Percentiles rank a stretch among this genome's conserved stretches.
phyloP scores from a whole-genome alignment of 2,113 vertebrate genomes.

The Microcebus griseorufus region DNA sequence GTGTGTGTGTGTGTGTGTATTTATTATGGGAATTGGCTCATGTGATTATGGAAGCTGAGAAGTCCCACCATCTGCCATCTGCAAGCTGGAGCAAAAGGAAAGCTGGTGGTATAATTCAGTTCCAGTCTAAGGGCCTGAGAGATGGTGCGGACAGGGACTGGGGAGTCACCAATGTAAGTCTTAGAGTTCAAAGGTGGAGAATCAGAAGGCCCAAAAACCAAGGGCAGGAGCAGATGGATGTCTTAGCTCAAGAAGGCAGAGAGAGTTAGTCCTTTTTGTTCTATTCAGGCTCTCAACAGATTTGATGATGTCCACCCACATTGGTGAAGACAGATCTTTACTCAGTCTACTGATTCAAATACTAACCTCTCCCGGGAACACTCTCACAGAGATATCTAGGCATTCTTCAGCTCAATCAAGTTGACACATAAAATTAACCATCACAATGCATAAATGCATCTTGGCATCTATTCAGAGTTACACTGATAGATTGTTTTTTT shows the following conservation, averaged over 20 bases:
- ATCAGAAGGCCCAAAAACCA: background rate
- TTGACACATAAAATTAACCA: background rate
- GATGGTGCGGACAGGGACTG: background rate
- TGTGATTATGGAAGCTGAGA: background rate
- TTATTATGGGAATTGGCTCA: background rate
- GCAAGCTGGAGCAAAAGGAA: background rate
- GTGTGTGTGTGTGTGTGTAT: background rate
- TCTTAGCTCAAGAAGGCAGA: background rate
- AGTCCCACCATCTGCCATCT: background rate
- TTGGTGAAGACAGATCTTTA: background rate
- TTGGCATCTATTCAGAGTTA: background rate
- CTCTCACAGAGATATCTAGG: background rate
- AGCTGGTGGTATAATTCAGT: background rate
- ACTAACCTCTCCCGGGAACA: background rate
- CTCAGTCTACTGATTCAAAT: background rate
- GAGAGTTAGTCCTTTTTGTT: background rate
- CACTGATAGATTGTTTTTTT: background rate
- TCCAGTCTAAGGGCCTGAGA: background rate
- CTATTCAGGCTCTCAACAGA: background rate
- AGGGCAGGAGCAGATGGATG: background rate
- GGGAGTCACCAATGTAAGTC: background rate
- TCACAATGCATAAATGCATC: background rate
- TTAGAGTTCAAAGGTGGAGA: background rate
- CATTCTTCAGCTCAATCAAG: background rate
- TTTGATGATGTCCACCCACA: background rate